phyloP scores from a whole-genome alignment of 2,888 invertebrate genomes.

The Argynnis bischoffii region DNA sequence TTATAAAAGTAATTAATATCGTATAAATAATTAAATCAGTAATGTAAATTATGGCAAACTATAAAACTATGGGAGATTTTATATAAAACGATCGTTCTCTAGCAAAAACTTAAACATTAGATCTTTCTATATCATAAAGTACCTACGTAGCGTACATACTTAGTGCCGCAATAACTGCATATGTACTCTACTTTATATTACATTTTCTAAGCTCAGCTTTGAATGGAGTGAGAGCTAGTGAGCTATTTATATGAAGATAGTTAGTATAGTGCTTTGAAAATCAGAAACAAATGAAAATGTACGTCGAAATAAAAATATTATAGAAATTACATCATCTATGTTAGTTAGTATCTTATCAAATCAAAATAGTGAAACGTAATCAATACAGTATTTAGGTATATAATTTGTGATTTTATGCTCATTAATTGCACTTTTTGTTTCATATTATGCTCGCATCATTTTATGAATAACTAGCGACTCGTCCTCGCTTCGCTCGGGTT shows the following conservation, averaged over 20 bases:
- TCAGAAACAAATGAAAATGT: slow-evolving; percentile 26
- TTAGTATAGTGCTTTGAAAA: slow-evolving; percentile 25
- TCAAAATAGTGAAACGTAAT: too few species aligned
- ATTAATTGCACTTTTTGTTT: too few species aligned
- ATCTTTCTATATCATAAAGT: slow-evolving; percentile 13
- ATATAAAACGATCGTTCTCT: neutral
- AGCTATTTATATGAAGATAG: slow-evolving; percentile 38
- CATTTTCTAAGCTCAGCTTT: slow-evolving; percentile 36
- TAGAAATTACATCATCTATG: neutral
- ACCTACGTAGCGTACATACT: slow-evolving; percentile 22
- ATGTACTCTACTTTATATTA: slow-evolving; percentile 38
- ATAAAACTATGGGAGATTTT: neutral
- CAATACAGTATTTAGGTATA: too few species aligned
- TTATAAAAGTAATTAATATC: too few species aligned
- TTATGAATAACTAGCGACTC: too few species aligned
- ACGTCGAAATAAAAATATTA: neutral
- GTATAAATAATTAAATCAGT: too few species aligned
- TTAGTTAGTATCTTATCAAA: too few species aligned
- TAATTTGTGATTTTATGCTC: too few species aligned
- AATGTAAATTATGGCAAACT: too few species aligned
- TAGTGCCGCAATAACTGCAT: slow-evolving; percentile 31
- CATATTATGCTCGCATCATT: too few species aligned
- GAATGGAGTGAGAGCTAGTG: slow-evolving; percentile 40
- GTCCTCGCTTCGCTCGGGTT: too few species aligned
- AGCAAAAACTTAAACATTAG: slow-evolving; percentile 10